Conservation (phyloP, 1,140 invertebrate species). For the Drosophila willistoni region DNA sequence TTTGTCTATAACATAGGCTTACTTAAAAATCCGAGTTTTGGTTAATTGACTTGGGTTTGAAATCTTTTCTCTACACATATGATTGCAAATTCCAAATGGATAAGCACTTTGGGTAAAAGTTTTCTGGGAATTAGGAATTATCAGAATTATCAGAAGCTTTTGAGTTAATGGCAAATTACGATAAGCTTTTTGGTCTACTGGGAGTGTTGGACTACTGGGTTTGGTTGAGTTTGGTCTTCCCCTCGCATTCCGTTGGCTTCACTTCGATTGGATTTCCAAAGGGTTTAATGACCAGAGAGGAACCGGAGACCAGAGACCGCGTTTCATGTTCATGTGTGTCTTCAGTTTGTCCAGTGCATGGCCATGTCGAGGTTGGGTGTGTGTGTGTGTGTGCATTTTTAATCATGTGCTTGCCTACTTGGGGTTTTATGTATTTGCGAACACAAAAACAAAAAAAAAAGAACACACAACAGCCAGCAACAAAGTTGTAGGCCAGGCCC, state of each 20-base stretch:
- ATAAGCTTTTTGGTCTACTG: slow-evolving; percentile 30
- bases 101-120: slow-evolving; percentile 5
- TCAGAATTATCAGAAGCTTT: slow-evolving; percentile 2
- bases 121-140: slow-evolving; percentile 33
- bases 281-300: slow-evolving; percentile 55
- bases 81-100: not conserved
- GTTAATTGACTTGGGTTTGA: not conserved
- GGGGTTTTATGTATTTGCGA: slow-evolving; percentile 47
- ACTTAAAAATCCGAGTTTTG: too few species aligned
- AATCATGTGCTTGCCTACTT: slow-evolving; percentile 79
- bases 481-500: slow-evolving; percentile 68
- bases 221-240: not conserved
- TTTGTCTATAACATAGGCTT: too few species aligned
- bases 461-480: slow-evolving; percentile 30
- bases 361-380: not conserved
- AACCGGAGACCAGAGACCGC: slow-evolving; percentile 25
- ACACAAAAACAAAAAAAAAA: slow-evolving; percentile 22
- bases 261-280: slow-evolving; percentile 45
- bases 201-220: not conserved
- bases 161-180: slow-evolving; percentile 49
- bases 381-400: slow-evolving; percentile 65
- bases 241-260: slow-evolving; percentile 46
- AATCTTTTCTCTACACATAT: not conserved
- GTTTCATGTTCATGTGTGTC: slow-evolving; percentile 31
- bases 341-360: not conserved